Percentiles rank a stretch among this genome's conserved stretches.
These are phyloP conservation scores for Neostethus bicornis DNA, from an alignment of 2,797 vertebrate species.

Conservation along the genomic window DNA sequence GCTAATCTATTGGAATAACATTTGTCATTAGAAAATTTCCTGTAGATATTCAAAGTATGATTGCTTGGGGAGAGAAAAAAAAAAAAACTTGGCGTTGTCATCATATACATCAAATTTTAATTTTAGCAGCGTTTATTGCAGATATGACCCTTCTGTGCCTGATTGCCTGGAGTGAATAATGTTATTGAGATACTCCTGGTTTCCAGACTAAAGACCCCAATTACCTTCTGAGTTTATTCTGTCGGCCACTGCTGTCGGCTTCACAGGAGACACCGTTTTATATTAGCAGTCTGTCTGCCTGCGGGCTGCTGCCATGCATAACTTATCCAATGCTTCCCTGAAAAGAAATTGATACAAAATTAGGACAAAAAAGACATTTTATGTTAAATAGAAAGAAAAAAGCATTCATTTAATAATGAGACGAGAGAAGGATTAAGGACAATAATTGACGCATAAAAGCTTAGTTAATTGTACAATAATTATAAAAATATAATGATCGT, in stretches of 20 bases:
- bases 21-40: background rate
- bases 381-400: slow-evolving; percentile 39
- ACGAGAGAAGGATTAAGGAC: too few relatives aligned
- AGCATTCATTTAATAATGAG: too few relatives aligned
- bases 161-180: slow-evolving; percentile 37
- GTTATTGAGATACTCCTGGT: slow-evolving; percentile 27
- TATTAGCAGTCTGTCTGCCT: slow-evolving; percentile 53
- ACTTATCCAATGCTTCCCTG: slow-evolving; percentile 24
- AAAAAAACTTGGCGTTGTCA: background rate
- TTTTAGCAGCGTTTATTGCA: slow-evolving; percentile 1
- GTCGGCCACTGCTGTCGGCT: slow-evolving; percentile 29
- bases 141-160: slow-evolving; percentile 44
- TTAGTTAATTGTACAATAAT: too few relatives aligned
- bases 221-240: slow-evolving; percentile 51
- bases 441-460: too few relatives aligned
- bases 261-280: slow-evolving; percentile 44
- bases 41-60: background rate
- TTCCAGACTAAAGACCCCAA: slow-evolving; percentile 61
- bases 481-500: too few relatives aligned
- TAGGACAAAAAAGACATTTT: slow-evolving; percentile 46
- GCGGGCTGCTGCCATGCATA: slow-evolving; percentile 43
- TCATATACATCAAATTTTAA: slow-evolving; percentile 1
- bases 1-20: background rate
- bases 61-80: background rate
- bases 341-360: background rate